A percentile compares a stretch with the other conserved stretches of the same genome.
Conservation (phyloP, 2,888 invertebrate genomes). For the Cactoblastis cactorum region DNA sequence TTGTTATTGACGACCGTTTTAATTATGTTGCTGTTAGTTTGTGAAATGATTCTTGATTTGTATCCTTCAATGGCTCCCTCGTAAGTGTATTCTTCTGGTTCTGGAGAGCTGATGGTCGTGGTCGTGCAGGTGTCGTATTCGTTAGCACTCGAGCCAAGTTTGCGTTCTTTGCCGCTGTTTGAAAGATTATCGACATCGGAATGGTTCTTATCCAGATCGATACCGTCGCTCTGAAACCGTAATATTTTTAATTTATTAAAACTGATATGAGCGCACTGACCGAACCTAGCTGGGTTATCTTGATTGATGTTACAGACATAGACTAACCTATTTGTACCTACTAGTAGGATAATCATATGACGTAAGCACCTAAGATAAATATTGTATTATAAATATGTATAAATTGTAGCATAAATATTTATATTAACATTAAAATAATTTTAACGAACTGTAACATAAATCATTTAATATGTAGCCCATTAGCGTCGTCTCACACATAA, state of each 20-base stretch:
- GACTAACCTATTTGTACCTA: neutral
- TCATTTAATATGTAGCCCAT: too few species aligned
- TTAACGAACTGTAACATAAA: too few species aligned
- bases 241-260: slow-evolving; percentile 11
- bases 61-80: slow-evolving; percentile 93
- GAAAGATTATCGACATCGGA: slow-evolving; percentile 74
- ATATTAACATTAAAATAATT: too few species aligned
- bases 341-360: neutral
- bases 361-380: neutral
- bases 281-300: slow-evolving; percentile 4
- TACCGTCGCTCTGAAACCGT: slow-evolving; percentile 78
- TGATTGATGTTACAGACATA: slow-evolving; percentile 7
- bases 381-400: neutral
- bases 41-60: slow-evolving; percentile 86
- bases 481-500: too few species aligned
- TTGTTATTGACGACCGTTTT: slow-evolving; percentile 66
- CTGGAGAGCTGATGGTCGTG: slow-evolving; percentile 83
- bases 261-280: neutral
- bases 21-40: slow-evolving; percentile 70
- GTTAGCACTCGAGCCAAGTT: slow-evolving; percentile 71
- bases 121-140: slow-evolving; percentile 85
- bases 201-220: slow-evolving; percentile 76
- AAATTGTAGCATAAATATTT: too few species aligned
- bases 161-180: slow-evolving; percentile 68
- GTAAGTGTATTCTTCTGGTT: slow-evolving; percentile 90